These are phyloP conservation scores for Galbula dea DNA, from an alignment of 2,113 vertebrate species.

Conservation along the genomic window DNA sequence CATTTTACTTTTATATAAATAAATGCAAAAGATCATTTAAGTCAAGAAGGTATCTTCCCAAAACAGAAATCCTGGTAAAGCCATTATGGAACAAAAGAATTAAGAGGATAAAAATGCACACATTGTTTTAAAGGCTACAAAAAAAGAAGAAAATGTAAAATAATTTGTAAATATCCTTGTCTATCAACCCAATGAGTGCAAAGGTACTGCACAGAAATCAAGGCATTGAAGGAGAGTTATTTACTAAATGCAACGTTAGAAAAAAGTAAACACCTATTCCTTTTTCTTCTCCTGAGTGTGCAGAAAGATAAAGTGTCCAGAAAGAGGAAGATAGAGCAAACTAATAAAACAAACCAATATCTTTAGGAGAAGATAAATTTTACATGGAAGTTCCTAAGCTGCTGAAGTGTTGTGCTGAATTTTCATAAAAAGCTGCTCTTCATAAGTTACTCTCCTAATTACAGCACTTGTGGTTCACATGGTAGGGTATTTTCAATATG, in stretches of 20 bases:
- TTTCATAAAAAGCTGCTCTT: background rate
- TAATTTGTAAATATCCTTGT: background rate
- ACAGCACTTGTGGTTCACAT: background rate
- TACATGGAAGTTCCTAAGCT: background rate
- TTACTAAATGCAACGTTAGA: background rate
- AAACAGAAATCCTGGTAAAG: conserved; percentile 12
- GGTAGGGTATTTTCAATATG: background rate
- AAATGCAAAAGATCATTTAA: conserved; percentile 21
- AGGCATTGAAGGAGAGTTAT: background rate
- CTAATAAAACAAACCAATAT: background rate
- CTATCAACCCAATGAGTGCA: background rate
- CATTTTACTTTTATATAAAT: background rate
- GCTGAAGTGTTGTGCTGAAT: background rate
- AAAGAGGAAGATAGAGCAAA: background rate
- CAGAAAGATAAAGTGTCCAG: background rate
- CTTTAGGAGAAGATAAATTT: background rate
- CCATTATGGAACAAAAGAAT: background rate
- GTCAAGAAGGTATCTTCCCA: background rate
- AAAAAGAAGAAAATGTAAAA: background rate
- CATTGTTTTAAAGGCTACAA: background rate
- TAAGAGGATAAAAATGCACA: background rate
- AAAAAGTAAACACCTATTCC: background rate
- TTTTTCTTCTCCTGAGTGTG: background rate
- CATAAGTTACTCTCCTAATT: background rate
- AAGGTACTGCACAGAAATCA: background rate